Conservation (phyloP, 1,140 invertebrate genomes). For the Ptiloglossa arizonensis region DNA sequence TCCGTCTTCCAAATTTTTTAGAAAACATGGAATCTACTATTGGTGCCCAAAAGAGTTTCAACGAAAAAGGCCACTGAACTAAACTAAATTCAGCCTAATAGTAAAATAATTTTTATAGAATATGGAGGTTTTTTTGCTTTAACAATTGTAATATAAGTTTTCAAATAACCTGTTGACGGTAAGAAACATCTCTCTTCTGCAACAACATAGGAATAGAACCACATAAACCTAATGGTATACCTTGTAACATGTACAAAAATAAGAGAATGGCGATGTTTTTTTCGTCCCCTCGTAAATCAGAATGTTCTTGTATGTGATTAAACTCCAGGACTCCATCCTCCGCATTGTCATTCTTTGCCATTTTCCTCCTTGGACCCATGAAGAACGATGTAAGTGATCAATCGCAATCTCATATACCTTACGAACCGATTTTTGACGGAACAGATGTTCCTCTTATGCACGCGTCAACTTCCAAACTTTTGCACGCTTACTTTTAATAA, state of each 20-base stretch:
- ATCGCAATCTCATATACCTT: not conserved
- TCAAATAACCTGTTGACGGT: conserved; percentile 88
- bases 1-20: conserved; percentile 92
- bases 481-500: conserved; percentile 19
- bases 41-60: conserved; percentile 99
- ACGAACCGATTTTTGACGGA: not conserved
- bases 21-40: conserved; percentile 97
- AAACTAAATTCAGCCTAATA: conserved; percentile 98
- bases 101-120: not conserved
- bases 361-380: conserved; percentile 62
- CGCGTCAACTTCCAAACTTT: not conserved
- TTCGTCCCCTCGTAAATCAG: conserved; percentile 87
- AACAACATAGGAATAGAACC: conserved; percentile 97
- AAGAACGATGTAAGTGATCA: not conserved
- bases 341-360: conserved; percentile 46
- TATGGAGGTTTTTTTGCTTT: not conserved
- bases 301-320: conserved; percentile 68
- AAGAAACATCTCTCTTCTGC: conserved; percentile 94
- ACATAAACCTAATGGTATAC: conserved; percentile 96
- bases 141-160: not conserved
- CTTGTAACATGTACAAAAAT: conserved; percentile 97
- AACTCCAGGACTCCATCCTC: conserved; percentile 61
- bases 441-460: not conserved
- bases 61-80: conserved; percentile 98
- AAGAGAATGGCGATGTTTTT: conserved; percentile 92